phyloP scores from a whole-genome alignment of 2,797 vertebrate species.

The Trichosurus vulpecula region DNA sequence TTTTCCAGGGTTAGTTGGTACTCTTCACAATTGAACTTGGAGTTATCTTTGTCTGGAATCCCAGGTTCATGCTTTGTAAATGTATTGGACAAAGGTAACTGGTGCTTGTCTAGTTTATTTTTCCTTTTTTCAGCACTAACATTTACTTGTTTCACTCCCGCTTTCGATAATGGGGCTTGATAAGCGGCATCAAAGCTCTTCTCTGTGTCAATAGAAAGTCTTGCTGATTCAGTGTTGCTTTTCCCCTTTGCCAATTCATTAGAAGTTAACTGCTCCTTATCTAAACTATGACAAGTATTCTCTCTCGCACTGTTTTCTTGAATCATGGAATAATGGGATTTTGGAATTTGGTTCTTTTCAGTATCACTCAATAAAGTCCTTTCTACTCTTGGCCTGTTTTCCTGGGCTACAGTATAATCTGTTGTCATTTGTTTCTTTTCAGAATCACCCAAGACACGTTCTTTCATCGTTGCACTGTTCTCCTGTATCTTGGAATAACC shows the following conservation, averaged over 20 bases:
- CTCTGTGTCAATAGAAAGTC: fast-evolving
- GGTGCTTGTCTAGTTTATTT: too few relatives aligned
- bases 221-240: background rate
- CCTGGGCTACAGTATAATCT: background rate
- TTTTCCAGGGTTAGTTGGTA: background rate
- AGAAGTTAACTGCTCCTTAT: background rate
- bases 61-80: background rate
- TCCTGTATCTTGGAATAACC: background rate
- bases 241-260: background rate
- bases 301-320: background rate
- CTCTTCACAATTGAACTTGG: background rate
- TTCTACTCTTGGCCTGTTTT: background rate
- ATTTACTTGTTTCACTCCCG: background rate
- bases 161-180: background rate
- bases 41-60: background rate
- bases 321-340: background rate
- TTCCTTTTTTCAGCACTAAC: too few relatives aligned
- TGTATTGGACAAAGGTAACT: background rate
- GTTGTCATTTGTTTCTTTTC: background rate
- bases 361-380: background rate
- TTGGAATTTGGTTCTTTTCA: background rate
- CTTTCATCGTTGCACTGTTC: background rate
- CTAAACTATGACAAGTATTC: background rate
- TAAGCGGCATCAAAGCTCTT: background rate
- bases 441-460: background rate